Conservation (phyloP, 2,797 vertebrate species). For the Lycodopsis pacificus region DNA sequence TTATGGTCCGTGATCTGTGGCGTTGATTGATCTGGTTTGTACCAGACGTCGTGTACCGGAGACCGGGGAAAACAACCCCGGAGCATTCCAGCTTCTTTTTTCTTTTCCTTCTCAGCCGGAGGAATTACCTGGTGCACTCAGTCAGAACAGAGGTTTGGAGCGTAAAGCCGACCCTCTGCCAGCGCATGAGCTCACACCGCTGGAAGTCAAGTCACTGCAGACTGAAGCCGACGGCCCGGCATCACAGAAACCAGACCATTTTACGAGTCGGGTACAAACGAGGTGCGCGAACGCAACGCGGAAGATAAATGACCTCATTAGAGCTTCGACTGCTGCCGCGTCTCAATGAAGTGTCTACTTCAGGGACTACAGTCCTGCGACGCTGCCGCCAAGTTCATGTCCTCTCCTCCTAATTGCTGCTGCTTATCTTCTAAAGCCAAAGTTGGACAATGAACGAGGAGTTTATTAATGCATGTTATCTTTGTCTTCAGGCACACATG, state of each 20-base stretch:
- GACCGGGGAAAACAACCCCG: slow-evolving; percentile 59
- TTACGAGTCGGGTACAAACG: too few species aligned
- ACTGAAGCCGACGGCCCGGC: neutral
- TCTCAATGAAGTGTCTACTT: slow-evolving; percentile 53
- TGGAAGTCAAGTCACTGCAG: slow-evolving; percentile 59
- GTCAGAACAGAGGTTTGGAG: slow-evolving; percentile 76
- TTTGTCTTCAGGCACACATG: slow-evolving; percentile 89
- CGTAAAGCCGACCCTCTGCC: slow-evolving; percentile 60
- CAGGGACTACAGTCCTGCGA: slow-evolving; percentile 57
- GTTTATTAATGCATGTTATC: slow-evolving; percentile 53
- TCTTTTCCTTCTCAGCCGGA: slow-evolving; percentile 43
- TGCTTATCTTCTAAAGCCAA: slow-evolving; percentile 54
- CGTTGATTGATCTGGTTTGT: slow-evolving; percentile 37
- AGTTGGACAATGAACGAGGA: slow-evolving; percentile 49
- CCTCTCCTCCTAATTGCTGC: slow-evolving; percentile 52
- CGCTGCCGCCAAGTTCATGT: slow-evolving; percentile 56
- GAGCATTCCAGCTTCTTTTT: slow-evolving; percentile 56
- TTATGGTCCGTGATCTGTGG: slow-evolving; percentile 40
- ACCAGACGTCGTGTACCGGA: neutral
- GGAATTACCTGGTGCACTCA: slow-evolving; percentile 80
- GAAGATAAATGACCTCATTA: too few species aligned
- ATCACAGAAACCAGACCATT: too few species aligned
- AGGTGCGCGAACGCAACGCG: too few species aligned
- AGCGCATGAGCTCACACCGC: slow-evolving; percentile 70
- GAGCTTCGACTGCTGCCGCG: too few species aligned